phyloP scores from a whole-genome alignment of 2,113 vertebrate species.

The Pomatorhinus ruficollis region DNA sequence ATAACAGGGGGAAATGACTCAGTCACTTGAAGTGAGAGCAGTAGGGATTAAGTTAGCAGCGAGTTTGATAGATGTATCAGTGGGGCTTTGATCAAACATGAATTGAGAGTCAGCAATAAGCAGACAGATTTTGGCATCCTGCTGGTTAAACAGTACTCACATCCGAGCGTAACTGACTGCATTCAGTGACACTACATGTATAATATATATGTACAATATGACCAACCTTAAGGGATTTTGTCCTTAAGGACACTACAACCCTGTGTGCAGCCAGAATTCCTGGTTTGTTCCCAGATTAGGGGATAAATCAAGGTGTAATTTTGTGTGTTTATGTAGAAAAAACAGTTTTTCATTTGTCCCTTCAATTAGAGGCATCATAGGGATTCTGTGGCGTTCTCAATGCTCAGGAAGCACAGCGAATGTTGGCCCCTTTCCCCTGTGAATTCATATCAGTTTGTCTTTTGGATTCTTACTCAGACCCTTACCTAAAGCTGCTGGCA shows the following conservation, averaged over 20 bases:
- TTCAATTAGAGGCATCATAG: background rate
- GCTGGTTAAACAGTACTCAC: background rate
- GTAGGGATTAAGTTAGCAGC: background rate
- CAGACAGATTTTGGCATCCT: background rate
- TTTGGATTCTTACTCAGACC: background rate
- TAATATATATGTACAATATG: too few species aligned
- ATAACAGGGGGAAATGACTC: background rate
- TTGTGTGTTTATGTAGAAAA: background rate
- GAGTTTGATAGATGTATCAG: background rate
- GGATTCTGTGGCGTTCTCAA: background rate
- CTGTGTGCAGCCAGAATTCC: background rate
- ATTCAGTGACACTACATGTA: background rate
- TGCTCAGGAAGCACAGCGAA: background rate
- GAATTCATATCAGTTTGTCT: background rate
- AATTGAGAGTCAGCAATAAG: conserved; percentile 6
- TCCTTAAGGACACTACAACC: background rate
- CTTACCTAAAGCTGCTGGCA: background rate
- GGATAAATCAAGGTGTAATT: background rate
- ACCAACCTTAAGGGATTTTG: background rate
- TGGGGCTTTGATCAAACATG: background rate
- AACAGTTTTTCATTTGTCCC: background rate
- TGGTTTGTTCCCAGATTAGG: background rate
- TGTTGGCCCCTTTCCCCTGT: background rate
- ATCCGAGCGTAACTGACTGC: background rate
- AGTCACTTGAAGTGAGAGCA: background rate